Conservation (phyloP, 2,797 vertebrate genomes). For the Notamacropus eugenii region DNA sequence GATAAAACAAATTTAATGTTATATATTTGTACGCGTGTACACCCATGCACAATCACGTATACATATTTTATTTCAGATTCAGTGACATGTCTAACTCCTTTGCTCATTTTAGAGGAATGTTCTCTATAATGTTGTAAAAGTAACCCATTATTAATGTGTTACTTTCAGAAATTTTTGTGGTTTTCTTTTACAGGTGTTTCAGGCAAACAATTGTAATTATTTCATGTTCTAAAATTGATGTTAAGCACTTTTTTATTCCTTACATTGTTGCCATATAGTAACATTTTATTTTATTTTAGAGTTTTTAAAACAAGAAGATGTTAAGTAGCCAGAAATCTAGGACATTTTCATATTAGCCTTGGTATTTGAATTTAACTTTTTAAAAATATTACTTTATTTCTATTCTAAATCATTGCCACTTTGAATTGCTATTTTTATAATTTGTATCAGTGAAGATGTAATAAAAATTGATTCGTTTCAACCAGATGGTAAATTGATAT, state of each 20-base stretch:
- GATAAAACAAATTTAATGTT: not conserved
- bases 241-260: conserved; percentile 35
- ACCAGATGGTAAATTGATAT: not conserved
- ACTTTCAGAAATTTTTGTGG: conserved; percentile 12
- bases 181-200: conserved; percentile 38
- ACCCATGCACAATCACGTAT: not conserved
- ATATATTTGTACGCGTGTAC: not conserved
- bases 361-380: conserved; percentile 12
- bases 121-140: not conserved
- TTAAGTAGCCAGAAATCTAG: not conserved
- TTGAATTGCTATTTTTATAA: not conserved
- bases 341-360: not conserved
- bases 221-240: conserved; percentile 38
- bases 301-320: conserved; percentile 1
- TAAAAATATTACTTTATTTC: not conserved
- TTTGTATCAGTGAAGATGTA: not conserved
- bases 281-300: conserved; percentile 34
- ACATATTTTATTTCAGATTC: conserved; percentile 19
- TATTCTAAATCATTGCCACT: not conserved
- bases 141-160: not conserved
- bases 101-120: conserved; percentile 11
- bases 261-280: conserved; percentile 7
- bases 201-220: not conserved
- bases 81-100: not conserved
- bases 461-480: conserved; percentile 24